Base-by-base conservation (phyloP, 2,888 invertebrate species). In the Tenthredo mesomela region DNA sequence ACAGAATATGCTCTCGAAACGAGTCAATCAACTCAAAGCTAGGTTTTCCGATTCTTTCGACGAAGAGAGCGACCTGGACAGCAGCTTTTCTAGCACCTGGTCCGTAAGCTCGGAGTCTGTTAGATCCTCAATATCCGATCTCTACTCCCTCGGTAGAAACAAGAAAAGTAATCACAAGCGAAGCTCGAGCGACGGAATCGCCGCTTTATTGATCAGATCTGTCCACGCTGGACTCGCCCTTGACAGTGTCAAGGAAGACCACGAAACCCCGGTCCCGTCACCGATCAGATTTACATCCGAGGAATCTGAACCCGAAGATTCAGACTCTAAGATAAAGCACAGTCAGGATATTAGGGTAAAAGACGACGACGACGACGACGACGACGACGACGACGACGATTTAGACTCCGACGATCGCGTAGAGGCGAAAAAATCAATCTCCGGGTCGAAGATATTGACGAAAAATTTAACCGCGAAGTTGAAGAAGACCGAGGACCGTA, bases 181-280 rank as follows among this genome's bases (percentile, higher is more conserved):
- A 54, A 95, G 94, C 54, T 94, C 95, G 88, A 95, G 94, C 1
- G 95, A 95, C 83, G 95, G 95, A 0, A 96, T 96, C 95, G 96
- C 96, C 0, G 95, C 96, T 18, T 94, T 96, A 75, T 92, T 96
- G 25, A 96, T 96, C 10, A 94, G 95, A 86, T 96, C 96, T 2
- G 95, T 96, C 1, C 93, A 92, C 84, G 89, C 86, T 12, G 89
- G 91, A 21, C 77, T 88, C 12, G 90, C 92, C 0, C 85, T 93
- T 29, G 92, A 91, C 29, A 91, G 91, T 47, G 91, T 93, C 1
- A 89, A 85, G 21, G 93, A 92, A 86, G 92, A 90, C 83, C 90
- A 91, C 25, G 92, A 92, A 70, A 90, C 90, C 0, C 90, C 91
- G 3, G 88, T 89, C 9, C 89, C 90, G 0, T 89, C 90, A 4